Percentiles rank a stretch among this genome's conserved stretches.
Conservation (phyloP, 2,888 invertebrate species). For the Shargacucullia verbasci region DNA sequence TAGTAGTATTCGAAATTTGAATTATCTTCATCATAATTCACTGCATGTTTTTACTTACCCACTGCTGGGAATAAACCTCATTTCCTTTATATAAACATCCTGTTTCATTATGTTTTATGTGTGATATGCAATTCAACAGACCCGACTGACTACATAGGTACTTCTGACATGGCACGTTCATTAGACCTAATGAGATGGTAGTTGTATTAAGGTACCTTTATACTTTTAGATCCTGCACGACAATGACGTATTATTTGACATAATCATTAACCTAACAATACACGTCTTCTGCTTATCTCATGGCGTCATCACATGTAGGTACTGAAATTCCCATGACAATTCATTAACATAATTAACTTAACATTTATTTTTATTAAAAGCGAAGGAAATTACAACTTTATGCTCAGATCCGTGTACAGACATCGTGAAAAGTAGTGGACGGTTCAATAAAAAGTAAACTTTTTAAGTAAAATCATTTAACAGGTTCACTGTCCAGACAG, state of each 20-base stretch:
- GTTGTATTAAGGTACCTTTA: conserved; percentile 16
- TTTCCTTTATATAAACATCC: too few species aligned
- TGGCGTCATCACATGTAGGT: conserved; percentile 31
- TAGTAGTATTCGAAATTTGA: too few species aligned
- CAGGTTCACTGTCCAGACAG: too few species aligned
- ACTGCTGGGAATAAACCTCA: too few species aligned
- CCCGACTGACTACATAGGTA: too few species aligned
- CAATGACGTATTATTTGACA: conserved; percentile 41
- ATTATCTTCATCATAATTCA: too few species aligned
- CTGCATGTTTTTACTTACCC: too few species aligned
- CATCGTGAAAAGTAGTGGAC: too few species aligned
- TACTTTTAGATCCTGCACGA: conserved; percentile 36
- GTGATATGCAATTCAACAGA: too few species aligned
- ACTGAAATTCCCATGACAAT: conserved; percentile 34
- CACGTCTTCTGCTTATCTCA: conserved; percentile 42
- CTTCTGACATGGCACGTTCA: neutral
- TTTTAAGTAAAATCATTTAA: too few species aligned
- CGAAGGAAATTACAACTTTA: conserved; percentile 1
- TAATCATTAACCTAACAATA: conserved; percentile 48
- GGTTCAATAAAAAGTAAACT: too few species aligned
- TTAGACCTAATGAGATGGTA: conserved; percentile 11
- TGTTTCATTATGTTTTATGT: too few species aligned
- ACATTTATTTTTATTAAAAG: conserved; percentile 6
- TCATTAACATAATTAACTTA: conserved; percentile 37
- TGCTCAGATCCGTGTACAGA: neutral